Percentiles rank a stretch among this genome's conserved stretches.
phyloP scores from a whole-genome alignment of 2,888 invertebrate genomes.

The Dasysyrphus albostriatus region DNA sequence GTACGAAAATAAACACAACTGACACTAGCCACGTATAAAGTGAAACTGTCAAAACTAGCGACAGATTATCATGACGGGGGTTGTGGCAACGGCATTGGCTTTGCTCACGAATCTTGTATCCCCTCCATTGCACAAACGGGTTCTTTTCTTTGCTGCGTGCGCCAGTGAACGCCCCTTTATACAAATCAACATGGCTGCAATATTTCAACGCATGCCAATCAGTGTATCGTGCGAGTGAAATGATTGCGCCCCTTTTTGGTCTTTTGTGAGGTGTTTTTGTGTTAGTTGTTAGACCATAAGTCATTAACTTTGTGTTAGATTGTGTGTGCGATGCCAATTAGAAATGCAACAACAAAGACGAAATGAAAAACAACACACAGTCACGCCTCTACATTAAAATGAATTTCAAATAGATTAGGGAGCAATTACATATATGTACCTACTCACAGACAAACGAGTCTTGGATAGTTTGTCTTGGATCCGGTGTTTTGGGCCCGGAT shows the following conservation, averaged over 20 bases:
- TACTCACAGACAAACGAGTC: background rate
- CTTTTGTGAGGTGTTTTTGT: conserved; percentile 41
- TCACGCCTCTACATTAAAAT: conserved; percentile 73
- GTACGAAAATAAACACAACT: conserved; percentile 48
- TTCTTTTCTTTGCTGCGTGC: conserved; percentile 61
- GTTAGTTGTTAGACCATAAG: conserved; percentile 43
- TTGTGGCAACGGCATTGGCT: conserved; percentile 56
- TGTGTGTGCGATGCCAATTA: conserved; percentile 54
- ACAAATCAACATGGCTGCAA: conserved; percentile 74
- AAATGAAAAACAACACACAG: conserved; percentile 48
- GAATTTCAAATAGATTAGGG: conserved; percentile 74
- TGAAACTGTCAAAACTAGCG: conserved; percentile 64
- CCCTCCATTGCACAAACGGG: conserved; percentile 63
- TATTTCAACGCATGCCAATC: conserved; percentile 71
- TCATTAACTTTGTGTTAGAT: conserved; percentile 4
- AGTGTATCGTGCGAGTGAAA: conserved; percentile 44
- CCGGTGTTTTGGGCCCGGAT: conserved; percentile 55
- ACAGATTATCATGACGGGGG: conserved; percentile 36
- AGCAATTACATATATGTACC: conserved; percentile 58
- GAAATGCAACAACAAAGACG: conserved; percentile 46
- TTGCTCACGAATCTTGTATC: conserved; percentile 48
- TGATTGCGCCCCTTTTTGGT: conserved; percentile 52
- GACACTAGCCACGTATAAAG: conserved; percentile 65
- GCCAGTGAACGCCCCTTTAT: conserved; percentile 66
- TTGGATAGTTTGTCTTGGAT: conserved; percentile 34